A percentile compares a stretch with the other conserved stretches of the same genome.
Evolutionary conservation across 2,113 vertebrate genomes (phyloP).

Genomic region (Uria lomvia): DNA sequence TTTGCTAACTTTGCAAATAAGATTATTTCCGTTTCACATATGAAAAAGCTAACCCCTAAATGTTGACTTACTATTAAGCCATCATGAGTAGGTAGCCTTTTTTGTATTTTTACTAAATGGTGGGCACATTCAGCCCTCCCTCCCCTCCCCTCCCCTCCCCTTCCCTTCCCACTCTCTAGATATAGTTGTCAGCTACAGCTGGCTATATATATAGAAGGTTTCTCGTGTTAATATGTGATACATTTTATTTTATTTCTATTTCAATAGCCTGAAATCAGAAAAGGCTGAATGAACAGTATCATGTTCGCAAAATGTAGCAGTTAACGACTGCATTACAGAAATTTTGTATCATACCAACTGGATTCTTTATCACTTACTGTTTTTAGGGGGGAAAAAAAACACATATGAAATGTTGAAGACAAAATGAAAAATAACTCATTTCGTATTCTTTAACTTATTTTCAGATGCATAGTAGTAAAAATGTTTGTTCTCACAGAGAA

Average conservation of each 20-base stretch:
- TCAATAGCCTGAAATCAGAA: background rate
- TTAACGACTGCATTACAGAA: background rate
- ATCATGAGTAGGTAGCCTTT: background rate
- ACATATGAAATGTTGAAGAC: background rate
- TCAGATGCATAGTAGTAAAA: background rate
- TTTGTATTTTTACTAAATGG: background rate
- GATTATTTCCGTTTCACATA: background rate
- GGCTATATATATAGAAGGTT: background rate
- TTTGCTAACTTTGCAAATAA: background rate
- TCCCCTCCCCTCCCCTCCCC: background rate
- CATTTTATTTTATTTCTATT: background rate
- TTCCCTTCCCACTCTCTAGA: background rate
- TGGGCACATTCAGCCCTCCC: accelerated
- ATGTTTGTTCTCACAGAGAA: background rate
- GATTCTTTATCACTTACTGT: background rate
- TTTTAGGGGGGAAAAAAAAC: background rate
- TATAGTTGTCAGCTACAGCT: background rate
- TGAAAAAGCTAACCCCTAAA: background rate
- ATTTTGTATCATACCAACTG: background rate
- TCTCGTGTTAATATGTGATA: background rate
- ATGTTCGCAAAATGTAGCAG: background rate
- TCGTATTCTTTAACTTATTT: background rate
- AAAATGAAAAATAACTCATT: background rate
- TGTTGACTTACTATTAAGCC: background rate
- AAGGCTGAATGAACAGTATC: background rate